Base-by-base conservation (phyloP, 2,888 invertebrate species). In the Uropetala carovei region DNA sequence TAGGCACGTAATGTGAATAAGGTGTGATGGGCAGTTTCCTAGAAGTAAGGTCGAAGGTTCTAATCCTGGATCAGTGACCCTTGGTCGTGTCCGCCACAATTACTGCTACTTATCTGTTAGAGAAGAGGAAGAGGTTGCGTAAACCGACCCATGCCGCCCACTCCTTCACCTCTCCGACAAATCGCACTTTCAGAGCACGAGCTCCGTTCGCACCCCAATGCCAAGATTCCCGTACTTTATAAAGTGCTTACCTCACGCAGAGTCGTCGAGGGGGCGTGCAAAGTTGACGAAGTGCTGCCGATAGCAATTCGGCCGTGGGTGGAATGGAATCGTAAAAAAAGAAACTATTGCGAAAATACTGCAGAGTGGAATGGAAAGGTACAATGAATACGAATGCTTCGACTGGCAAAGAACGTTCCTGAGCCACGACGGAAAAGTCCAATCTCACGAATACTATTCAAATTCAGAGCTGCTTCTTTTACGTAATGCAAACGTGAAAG, bases 221-320 rank as follows among this genome's bases (percentile, higher is more conserved):
- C 86, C n/a, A 60, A 89, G 89, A 89, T 89, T 89, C 64, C 64
- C 89, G 89, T 64, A 30, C 64, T 89, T 68, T 64, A 64, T 64
- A 89, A 89, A 89, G 64, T 43, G 89, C 89, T 89, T 89, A 89
- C 89, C 89, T 89, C 89, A 89, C 64, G 75, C 75, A 27, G 64
- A 89, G 56, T 64, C 64, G 43, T 43, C 43, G 59, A 27, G 60
- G 58, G 58, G 18, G 59, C 18, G 60, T 10, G 59, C 30, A 18
- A 60, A 60, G 86, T 43, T 83, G 56, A 57, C 56, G 43, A 43
- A 43, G 43, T 43, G 75, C 75, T 75, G 22, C 75, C 75, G 13
- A 43, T 43, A 13, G 75, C 75, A 75, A 75, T 75, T 75, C 22
- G 75, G 75, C 16, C n/a, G 68, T 68, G 22, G 68, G 68, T 68